Percentiles rank a stretch among this genome's conserved stretches.
These are phyloP conservation scores for Prenolepis imparis DNA, from an alignment of 2,888 invertebrate species.

Conservation along the genomic window DNA sequence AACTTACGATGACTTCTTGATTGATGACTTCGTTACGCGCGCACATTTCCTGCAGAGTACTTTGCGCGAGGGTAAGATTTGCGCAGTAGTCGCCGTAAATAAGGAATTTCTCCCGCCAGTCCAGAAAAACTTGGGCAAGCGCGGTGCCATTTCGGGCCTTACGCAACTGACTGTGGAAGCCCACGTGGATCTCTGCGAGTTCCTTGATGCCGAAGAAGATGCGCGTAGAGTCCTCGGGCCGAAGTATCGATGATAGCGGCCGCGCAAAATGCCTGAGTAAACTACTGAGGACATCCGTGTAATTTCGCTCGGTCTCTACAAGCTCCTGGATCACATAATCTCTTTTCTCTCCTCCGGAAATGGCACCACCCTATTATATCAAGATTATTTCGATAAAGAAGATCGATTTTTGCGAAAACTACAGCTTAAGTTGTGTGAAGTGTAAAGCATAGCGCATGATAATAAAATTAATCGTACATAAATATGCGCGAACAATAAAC, in stretches of 20 bases:
- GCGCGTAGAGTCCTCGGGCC: constrained; percentile 91
- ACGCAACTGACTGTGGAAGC: constrained; percentile 93
- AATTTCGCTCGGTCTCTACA: constrained; percentile 98
- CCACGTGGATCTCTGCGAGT: constrained; percentile 94
- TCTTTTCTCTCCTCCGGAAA: constrained; percentile 91
- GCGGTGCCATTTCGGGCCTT: constrained; percentile 90
- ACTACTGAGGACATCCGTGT: constrained; percentile 96
- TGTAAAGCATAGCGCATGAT: constrained; percentile 22
- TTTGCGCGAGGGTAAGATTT: constrained; percentile 96
- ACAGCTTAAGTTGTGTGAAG: not conserved
- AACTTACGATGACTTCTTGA: constrained; percentile 90
- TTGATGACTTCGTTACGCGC: constrained; percentile 89
- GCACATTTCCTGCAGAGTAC: constrained; percentile 92
- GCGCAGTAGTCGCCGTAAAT: constrained; percentile 99
- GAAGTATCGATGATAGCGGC: constrained; percentile 91
- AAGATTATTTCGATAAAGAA: constrained; percentile 29
- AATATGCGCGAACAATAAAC: constrained; percentile 31
- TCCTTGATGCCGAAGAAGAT: constrained; percentile 97
- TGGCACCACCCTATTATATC: constrained; percentile 77
- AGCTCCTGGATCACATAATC: constrained; percentile 97
- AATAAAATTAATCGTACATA: constrained; percentile 22
- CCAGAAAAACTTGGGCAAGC: constrained; percentile 92
- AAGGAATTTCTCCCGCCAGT: constrained; percentile 96
- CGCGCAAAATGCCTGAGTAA: constrained; percentile 93
- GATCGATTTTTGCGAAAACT: not conserved